Evolutionary conservation across 2,797 vertebrate species (phyloP), one percentile per base, ranked within the genome.

Genomic region (Cetoscarus ocellatus): DNA sequence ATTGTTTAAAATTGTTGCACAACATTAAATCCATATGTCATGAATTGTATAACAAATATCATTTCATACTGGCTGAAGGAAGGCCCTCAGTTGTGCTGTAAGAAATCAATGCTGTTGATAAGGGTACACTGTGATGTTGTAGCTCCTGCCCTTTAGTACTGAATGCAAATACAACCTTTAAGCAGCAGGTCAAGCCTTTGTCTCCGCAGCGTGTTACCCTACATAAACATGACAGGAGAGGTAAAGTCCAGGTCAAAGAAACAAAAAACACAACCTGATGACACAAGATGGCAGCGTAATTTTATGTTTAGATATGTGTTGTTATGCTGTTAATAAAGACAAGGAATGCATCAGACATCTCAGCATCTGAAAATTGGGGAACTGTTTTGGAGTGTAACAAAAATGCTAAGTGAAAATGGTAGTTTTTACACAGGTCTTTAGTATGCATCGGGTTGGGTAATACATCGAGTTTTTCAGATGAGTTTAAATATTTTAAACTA

Each of bases 151-250:
- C 13, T 27, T 63, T 12, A 44, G 10, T 61, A 17, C 52, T 62
- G 6, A 7, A 58, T 61, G 60, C 44, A 61, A 73, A 73, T 55
- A 39, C 40, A 50, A 61, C 48, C n/a, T 36, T 52, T 1, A 35
- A 49, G 43, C 27, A 38, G 39, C 14, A 57, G 61, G 61, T 66
- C 34, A 64, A 40, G 61, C 15, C 35, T 54, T 57, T 56, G 45
- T 27, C 66, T 45, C 58, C 8, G 5, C 5, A 12, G 1, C 11
- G 19, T 40, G 45, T 42, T 44, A 18, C 9, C 36, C 19, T 34
- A 55, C 7, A 11, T 10, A 11, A 39, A 51, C 40, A 13, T 18
- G 27, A 43, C 17, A 7, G 4, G 1, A 55, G 11, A 50, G 1
- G 11, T 19, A 8, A 45, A 38, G 13, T 18, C 9, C 8, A 2